Evolutionary conservation across 2,797 vertebrate genomes (phyloP).

Genomic region (Sebastes flavidus): DNA sequence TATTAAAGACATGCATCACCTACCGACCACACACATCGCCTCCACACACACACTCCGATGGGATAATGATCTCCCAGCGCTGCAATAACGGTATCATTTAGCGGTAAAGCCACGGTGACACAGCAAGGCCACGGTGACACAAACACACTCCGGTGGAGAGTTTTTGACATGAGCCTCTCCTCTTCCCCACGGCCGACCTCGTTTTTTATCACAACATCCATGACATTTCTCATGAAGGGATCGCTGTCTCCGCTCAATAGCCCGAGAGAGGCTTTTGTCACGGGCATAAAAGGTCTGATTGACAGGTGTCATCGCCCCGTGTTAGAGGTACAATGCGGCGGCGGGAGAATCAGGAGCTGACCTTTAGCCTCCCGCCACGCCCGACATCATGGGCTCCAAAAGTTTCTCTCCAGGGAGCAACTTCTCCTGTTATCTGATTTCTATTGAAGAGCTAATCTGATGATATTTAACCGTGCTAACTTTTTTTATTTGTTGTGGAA

Average conservation of each 20-base stretch:
- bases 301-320: constrained; percentile 60
- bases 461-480: constrained; percentile 36
- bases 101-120: constrained; percentile 16
- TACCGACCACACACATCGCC: constrained; percentile 56
- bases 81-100: constrained; percentile 47
- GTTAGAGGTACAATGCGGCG: constrained; percentile 25
- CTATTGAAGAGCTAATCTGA: constrained; percentile 14
- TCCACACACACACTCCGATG: background rate
- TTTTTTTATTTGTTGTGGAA: background rate
- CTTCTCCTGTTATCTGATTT: background rate
- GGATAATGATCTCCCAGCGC: constrained; percentile 43
- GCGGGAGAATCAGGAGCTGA: constrained; percentile 19
- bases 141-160: background rate
- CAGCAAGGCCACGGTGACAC: background rate
- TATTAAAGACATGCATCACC: constrained; percentile 83
- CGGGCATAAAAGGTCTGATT: constrained; percentile 67
- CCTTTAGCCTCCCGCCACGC: constrained; percentile 34
- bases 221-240: constrained; percentile 67
- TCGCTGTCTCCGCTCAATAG: background rate
- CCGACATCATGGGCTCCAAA: background rate
- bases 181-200: background rate
- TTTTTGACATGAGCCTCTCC: background rate
- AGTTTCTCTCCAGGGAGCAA: constrained; percentile 23
- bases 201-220: constrained; percentile 29
- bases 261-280: constrained; percentile 25